Conservation (phyloP, 2,888 invertebrate genomes). For the Tenodera sinensis region DNA sequence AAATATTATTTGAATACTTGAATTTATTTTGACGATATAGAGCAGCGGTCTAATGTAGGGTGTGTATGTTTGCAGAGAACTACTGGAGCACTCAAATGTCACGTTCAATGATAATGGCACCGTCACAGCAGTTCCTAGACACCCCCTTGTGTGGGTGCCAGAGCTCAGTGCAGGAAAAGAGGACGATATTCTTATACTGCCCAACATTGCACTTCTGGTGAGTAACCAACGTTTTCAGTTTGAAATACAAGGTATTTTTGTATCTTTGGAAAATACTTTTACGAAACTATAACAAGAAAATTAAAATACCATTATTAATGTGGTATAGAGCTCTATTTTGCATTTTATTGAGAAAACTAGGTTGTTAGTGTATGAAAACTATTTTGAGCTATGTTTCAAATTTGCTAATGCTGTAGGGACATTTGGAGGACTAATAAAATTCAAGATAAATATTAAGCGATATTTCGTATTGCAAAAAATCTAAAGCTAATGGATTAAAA, state of each 20-base stretch:
- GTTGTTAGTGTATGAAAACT: too few relatives aligned
- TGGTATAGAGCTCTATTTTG: too few relatives aligned
- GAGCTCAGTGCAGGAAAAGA: conserved; percentile 72
- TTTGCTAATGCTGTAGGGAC: too few relatives aligned
- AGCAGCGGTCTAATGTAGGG: neutral
- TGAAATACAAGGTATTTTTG: neutral
- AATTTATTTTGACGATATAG: too few relatives aligned
- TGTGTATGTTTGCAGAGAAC: conserved; percentile 56
- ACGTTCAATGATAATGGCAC: conserved; percentile 75
- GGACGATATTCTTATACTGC: conserved; percentile 69
- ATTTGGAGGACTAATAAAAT: too few relatives aligned
- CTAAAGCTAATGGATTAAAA: too few relatives aligned
- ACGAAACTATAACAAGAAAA: neutral
- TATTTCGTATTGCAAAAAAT: too few relatives aligned
- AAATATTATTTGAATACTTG: too few relatives aligned
- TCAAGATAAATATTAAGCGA: too few relatives aligned
- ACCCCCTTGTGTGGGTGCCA: conserved; percentile 73
- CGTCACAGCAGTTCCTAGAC: conserved; percentile 62
- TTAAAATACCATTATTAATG: too few relatives aligned
- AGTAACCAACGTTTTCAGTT: conserved; percentile 44
- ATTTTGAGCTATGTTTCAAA: too few relatives aligned
- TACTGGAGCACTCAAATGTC: conserved; percentile 63
- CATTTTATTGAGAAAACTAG: too few relatives aligned
- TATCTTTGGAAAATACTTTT: neutral
- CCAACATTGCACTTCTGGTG: conserved; percentile 83